Evolutionary conservation across 2,113 vertebrate species (phyloP).

Genomic region (Abramis brama): DNA sequence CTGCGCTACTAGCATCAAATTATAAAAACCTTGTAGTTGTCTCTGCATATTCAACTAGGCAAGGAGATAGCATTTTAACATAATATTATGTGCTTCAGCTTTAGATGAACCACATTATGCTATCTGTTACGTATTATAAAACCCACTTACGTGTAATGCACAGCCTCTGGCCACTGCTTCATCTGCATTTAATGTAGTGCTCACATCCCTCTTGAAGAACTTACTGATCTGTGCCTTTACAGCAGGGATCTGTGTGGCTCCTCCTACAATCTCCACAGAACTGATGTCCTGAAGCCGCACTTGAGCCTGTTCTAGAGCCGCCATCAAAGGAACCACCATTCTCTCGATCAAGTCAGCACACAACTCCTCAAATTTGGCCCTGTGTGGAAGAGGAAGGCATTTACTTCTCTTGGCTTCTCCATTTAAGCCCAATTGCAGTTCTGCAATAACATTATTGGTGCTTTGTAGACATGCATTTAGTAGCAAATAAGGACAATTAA

Average conservation of each 20-base stretch:
- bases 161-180: constrained; percentile 83
- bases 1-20: too few relatives aligned
- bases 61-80: background rate
- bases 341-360: constrained; percentile 78
- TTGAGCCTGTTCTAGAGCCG: constrained; percentile 76
- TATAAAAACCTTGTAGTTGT: background rate
- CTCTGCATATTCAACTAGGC: background rate
- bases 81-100: background rate
- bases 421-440: background rate
- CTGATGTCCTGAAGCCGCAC: constrained; percentile 66
- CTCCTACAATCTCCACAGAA: constrained; percentile 82
- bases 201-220: constrained; percentile 82
- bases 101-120: background rate
- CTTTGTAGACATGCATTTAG: too few relatives aligned
- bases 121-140: background rate
- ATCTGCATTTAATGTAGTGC: constrained; percentile 83
- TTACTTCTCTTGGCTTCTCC: background rate
- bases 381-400: constrained; percentile 48
- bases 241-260: constrained; percentile 80
- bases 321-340: constrained; percentile 72
- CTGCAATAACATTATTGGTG: background rate
- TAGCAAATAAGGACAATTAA: background rate
- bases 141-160: constrained; percentile 76
- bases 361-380: constrained; percentile 80
- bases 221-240: constrained; percentile 79